phyloP scores from a whole-genome alignment of 2,888 invertebrate species.

The Onthophagus sagittarius region DNA sequence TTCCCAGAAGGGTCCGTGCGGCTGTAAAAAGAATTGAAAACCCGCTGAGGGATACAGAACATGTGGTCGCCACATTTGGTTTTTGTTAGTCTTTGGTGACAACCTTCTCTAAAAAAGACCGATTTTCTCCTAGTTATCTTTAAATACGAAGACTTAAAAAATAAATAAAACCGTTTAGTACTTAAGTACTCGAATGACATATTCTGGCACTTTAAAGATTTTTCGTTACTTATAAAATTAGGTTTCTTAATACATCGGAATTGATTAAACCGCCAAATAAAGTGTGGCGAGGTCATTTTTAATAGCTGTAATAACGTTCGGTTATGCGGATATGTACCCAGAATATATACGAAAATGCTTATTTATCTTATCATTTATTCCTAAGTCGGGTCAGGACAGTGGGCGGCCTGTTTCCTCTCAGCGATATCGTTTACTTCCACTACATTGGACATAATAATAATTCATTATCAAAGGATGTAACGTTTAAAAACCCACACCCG shows the following conservation, averaged over 20 bases:
- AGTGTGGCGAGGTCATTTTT: background rate
- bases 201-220: background rate
- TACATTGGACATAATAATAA: constrained; percentile 2
- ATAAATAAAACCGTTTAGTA: background rate
- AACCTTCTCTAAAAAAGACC: background rate
- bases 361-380: constrained; percentile 18
- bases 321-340: background rate
- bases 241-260: too few species aligned
- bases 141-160: background rate
- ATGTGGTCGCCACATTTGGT: constrained; percentile 7
- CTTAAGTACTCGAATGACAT: background rate
- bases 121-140: background rate
- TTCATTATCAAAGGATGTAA: constrained; percentile 17
- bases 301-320: background rate
- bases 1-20: background rate
- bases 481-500: constrained; percentile 1
- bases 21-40: background rate
- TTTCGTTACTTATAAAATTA: too few species aligned
- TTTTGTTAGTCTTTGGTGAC: constrained; percentile 3
- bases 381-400: constrained; percentile 17
- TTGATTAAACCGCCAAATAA: background rate
- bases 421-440: background rate
- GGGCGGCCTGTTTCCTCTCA: constrained; percentile 20
- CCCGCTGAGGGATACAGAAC: background rate
- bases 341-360: background rate